phyloP scores from a whole-genome alignment of 2,113 vertebrate species.

The Balaeniceps rex region DNA sequence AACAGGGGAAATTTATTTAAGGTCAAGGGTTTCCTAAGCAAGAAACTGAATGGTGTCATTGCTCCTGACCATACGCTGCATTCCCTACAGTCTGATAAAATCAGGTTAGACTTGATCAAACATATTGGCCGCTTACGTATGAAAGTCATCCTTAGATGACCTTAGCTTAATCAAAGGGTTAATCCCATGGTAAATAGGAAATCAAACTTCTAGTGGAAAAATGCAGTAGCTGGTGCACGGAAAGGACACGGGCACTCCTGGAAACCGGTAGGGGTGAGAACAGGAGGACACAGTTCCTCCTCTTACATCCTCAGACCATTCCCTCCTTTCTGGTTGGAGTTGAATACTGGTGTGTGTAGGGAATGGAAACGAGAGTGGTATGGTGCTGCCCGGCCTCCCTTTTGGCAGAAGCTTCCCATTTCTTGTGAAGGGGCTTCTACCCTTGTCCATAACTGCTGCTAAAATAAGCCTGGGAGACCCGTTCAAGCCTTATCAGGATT shows the following conservation, averaged over 20 bases:
- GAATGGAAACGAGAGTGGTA: background rate
- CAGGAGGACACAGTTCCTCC: background rate
- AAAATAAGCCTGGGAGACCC: background rate
- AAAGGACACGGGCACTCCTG: background rate
- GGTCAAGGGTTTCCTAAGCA: background rate
- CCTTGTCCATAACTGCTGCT: background rate
- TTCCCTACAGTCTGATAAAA: background rate
- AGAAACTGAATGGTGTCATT: background rate
- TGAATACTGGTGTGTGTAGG: background rate
- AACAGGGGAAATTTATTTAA: background rate
- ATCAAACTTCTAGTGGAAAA: background rate
- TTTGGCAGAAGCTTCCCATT: background rate
- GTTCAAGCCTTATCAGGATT: background rate
- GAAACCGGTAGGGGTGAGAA: background rate
- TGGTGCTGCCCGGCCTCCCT: background rate
- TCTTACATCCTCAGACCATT: background rate
- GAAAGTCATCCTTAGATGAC: background rate
- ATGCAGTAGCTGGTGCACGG: background rate
- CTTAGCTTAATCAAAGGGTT: background rate
- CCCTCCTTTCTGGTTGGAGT: background rate
- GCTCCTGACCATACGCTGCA: background rate
- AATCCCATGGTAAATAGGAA: background rate
- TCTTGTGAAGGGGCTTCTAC: background rate
- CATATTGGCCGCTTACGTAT: accelerated
- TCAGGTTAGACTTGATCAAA: background rate